Conservation (phyloP, 2,113 vertebrate genomes). For the Merops nubicus region DNA sequence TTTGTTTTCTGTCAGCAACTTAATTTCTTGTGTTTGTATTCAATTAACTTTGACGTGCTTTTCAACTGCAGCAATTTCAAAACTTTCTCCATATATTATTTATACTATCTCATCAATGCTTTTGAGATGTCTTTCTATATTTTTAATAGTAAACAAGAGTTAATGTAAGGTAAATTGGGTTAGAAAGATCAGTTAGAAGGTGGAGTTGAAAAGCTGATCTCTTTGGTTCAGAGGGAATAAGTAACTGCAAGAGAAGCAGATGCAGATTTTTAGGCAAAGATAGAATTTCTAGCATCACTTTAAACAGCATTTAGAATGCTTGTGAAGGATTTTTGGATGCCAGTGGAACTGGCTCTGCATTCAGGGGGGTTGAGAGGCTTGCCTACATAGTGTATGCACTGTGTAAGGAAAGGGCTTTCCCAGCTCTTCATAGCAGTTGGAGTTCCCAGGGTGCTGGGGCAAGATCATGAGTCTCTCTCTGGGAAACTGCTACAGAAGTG, state of each 20-base stretch:
- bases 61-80: neutral
- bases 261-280: neutral
- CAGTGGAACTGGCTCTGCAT: neutral
- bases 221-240: neutral
- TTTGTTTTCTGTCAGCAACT: neutral
- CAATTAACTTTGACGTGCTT: neutral
- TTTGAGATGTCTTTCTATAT: conserved; percentile 16
- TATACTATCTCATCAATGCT: neutral
- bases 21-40: conserved; percentile 16
- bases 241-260: neutral
- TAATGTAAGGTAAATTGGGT: conserved; percentile 10
- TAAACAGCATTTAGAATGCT: neutral
- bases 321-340: neutral
- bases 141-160: conserved; percentile 11
- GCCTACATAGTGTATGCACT: too few relatives aligned
- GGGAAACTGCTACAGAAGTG: too few relatives aligned
- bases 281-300: neutral
- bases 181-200: neutral
- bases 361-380: too few relatives aligned
- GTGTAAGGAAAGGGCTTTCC: too few relatives aligned
- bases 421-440: too few relatives aligned
- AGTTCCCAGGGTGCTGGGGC: too few relatives aligned
- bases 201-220: neutral
- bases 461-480: too few relatives aligned
- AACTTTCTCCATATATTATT: conserved; percentile 29